Evolutionary conservation across 2,797 vertebrate species (phyloP), one percentile per base, ranked within the genome.

Genomic region (Huso huso): DNA sequence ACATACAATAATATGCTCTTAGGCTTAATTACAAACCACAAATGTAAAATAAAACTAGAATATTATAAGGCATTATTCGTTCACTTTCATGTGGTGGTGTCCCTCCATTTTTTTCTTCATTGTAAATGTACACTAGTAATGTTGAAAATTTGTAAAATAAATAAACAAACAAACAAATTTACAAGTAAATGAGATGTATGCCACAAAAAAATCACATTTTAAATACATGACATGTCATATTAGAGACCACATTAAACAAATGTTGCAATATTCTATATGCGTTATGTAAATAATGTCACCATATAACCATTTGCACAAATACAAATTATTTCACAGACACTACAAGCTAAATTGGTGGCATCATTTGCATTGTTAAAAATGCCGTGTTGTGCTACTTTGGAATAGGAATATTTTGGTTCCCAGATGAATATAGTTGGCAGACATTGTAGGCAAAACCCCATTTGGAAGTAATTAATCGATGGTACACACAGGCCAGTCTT

Each of bases 381-480:
- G 60, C 13, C 0, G 23, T 37, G 23, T 37, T 37, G 23, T 37
- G 23, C 23, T 37, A 37, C 23, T 37, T 37, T 3, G 23, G 23
- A 37, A 37, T 37, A 37, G 23, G 23, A 37, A 37, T 37, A 37
- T 37, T 71, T 68, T 37, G 23, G 23, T 72, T 69, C 70, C 66
- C 48, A 77, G 71, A 70, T 73, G 48, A 57, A 62, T 69, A 75
- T 75, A 76, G 70, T 74, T 82, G 76, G 75, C 75, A 81, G 77
- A 66, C 78, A 65, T 77, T 83, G 79, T 80, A 69, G 58, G 66
- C 59, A 57, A 78, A 84, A 85, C 83, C 79, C 82, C 76, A 81
- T 73, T 74, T 93, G 94, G 94, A 94, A 94, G 88, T 91, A 94
- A 93, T 98, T 97, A 96, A 99, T 96, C 91, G 89, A 85, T 80